Evolutionary conservation across 2,113 vertebrate species (phyloP), one percentile per base, ranked within the genome.

Genomic region (Cricetomys ansorgei): DNA sequence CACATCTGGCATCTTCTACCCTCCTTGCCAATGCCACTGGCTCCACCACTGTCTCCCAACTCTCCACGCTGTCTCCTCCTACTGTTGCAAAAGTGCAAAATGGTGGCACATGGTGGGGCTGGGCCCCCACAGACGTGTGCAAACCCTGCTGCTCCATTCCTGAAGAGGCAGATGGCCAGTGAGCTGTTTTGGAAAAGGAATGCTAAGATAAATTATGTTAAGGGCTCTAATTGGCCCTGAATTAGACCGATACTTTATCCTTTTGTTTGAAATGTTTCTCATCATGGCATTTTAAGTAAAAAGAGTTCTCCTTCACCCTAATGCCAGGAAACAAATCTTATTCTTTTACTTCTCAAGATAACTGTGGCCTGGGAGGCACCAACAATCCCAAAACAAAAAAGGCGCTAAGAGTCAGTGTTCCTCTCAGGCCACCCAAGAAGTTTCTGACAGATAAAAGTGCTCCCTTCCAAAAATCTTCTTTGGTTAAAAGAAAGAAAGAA

Each of bases 281-380:
- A 19, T 45, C 43, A 81, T 89, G 93, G 45, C 89, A 84, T 94
- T 96, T 95, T 40, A 76, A 81, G 86, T 72, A 34, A 89, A 91
- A 81, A 79, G 87, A 89, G 62, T 21, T 70, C 64, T 77, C 89
- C 86, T 48, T 65, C 34, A 92, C 50, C 64, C 91, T 86, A 34
- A 84, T 57, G 92, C 53, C 89, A 91, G 91, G 72, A 92, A 64
- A 87, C 83, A 92, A 69, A 87, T 83, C 72, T 59, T 19, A 25
- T 31, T 64, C 94, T 92, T 96, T 92, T 75, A 37, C 53, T 87
- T 89, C 84, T 48, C 21, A 65, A 92, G 93, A 91, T 67, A 72
- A 77, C 5, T 27, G 69, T 73, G 5, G 19, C 76, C 75, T 80
- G 16, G 16, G 86, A 73, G 50, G 29, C 59, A 17, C 76, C 69